phyloP scores from a whole-genome alignment of 2,888 invertebrate species.

The Coecobrya sp. region DNA sequence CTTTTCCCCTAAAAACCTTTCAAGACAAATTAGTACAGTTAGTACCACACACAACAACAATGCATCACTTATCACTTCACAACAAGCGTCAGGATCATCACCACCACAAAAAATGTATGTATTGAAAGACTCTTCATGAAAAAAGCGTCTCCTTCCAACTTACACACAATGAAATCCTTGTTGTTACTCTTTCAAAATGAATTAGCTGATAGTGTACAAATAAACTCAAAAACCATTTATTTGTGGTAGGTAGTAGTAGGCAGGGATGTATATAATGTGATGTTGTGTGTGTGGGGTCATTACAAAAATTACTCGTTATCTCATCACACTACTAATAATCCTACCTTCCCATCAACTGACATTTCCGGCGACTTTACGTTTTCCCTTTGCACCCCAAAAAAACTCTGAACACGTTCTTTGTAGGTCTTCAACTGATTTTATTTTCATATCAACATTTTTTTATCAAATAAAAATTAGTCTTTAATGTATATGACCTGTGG shows the following conservation, averaged over 20 bases:
- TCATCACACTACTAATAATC: neutral
- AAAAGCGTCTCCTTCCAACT: slow-evolving; percentile 19
- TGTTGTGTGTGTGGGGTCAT: neutral
- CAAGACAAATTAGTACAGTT: slow-evolving; percentile 82
- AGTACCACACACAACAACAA: slow-evolving; percentile 73
- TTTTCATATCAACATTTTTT: no score
- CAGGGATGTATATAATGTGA: neutral
- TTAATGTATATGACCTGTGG: neutral
- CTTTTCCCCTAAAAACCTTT: slow-evolving; percentile 67
- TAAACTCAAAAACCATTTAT: neutral
- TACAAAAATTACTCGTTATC: slow-evolving; percentile 23
- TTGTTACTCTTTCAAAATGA: slow-evolving; percentile 60
- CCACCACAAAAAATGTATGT: slow-evolving; percentile 10
- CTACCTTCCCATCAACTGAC: slow-evolving; percentile 52
- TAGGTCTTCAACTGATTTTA: no score
- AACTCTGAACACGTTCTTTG: neutral
- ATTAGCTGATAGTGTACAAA: slow-evolving; percentile 64
- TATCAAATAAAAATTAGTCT: neutral
- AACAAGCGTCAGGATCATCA: slow-evolving; percentile 77
- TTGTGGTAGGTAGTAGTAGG: neutral
- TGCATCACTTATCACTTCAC: slow-evolving; percentile 81
- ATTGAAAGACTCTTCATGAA: slow-evolving; percentile 18
- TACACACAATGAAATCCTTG: slow-evolving; percentile 71
- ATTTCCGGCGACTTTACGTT: slow-evolving; percentile 58
- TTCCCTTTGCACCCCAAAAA: neutral